A percentile compares a stretch with the other conserved stretches of the same genome.
Evolutionary conservation across 2,888 invertebrate species (phyloP).

Genomic region (Oscheius sp.): DNA sequence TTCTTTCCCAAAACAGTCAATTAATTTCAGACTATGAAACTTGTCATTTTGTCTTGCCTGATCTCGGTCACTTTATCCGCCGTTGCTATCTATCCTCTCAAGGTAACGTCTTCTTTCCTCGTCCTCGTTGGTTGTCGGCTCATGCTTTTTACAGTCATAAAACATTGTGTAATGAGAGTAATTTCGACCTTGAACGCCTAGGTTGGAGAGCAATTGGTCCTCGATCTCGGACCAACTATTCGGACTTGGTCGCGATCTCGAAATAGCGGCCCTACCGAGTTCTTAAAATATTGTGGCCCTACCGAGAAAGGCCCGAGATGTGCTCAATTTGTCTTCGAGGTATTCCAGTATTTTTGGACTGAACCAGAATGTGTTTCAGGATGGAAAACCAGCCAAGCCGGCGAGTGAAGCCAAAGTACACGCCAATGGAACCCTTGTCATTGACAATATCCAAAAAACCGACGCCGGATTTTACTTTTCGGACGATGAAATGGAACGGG

Average conservation of each 20-base stretch:
- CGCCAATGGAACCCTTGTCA: constrained; percentile 48
- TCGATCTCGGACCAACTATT: constrained; percentile 19
- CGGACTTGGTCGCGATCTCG: constrained; percentile 4
- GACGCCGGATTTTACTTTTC: constrained; percentile 53
- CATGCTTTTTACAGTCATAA: background rate
- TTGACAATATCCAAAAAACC: constrained; percentile 38
- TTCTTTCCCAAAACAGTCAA: background rate
- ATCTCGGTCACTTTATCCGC: constrained; percentile 22
- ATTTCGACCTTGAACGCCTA: constrained; percentile 1
- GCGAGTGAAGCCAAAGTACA: constrained; percentile 34
- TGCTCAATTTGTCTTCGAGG: constrained; percentile 29
- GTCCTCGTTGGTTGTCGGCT: background rate
- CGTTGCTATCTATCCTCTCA: constrained; percentile 18
- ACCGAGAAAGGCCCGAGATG: constrained; percentile 16
- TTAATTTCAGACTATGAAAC: background rate
- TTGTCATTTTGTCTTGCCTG: background rate
- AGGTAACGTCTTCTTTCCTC: constrained; percentile 10
- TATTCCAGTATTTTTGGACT: background rate
- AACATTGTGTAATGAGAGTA: background rate
- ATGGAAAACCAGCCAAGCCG: constrained; percentile 12
- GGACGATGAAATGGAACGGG: constrained; percentile 48
- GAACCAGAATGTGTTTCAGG: background rate
- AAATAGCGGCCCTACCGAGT: constrained; percentile 1
- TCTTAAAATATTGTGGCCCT: constrained; percentile 19
- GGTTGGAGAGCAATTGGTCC: background rate